Base-by-base conservation (phyloP, 2,797 vertebrate genomes). In the Phrynocephalus guinanensis region DNA sequence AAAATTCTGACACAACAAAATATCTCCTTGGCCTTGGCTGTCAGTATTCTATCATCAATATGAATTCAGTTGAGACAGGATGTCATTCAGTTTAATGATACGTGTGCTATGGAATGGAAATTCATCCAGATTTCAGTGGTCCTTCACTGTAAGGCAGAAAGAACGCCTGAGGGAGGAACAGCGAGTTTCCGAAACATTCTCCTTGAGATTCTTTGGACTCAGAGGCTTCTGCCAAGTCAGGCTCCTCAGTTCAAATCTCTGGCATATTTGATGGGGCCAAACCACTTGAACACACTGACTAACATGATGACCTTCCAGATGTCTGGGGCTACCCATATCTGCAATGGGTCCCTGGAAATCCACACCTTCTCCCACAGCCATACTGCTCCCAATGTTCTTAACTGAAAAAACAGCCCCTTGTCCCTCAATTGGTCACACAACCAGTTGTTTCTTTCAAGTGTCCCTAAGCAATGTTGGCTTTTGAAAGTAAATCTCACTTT, bases 71-170 rank as follows among this genome's bases (percentile, higher is more conserved):
- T 75, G 78, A 75, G 81, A 85, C n/a, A 70, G 86, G 24, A 4
- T 76, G 82, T 85, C 83, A 82, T n/a, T 72, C 79, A 86, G 73
- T 89, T 84, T 88, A 78, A 26, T 87, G 66, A 75, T 56, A 56
- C 52, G 87, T 75, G 73, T 38, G 82, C 33, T 24, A 11, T 86
- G 88, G 77, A 91, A 87, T 6, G 75, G 3, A 66, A 84, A 73
- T 84, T 26, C 75, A 48, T n/a, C 48, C 18, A 52, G 38, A 68
- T 89, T 83, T 83, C n/a, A 79, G 16, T 78, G 28, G 78, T 9
- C 82, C 44, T 83, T 5, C 28, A 66, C 84, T 89, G 89, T 20
- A 84, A 18, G 80, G 63, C 28, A 84, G 5, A 38, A 6, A 50
- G 26, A 24, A 28, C 72, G 73, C 50, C 7, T 72, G 22, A 44